Evolutionary conservation across 2,888 invertebrate species (phyloP), one percentile per base, ranked within the genome.

Genomic region (Chrysodeixis includens): DNA sequence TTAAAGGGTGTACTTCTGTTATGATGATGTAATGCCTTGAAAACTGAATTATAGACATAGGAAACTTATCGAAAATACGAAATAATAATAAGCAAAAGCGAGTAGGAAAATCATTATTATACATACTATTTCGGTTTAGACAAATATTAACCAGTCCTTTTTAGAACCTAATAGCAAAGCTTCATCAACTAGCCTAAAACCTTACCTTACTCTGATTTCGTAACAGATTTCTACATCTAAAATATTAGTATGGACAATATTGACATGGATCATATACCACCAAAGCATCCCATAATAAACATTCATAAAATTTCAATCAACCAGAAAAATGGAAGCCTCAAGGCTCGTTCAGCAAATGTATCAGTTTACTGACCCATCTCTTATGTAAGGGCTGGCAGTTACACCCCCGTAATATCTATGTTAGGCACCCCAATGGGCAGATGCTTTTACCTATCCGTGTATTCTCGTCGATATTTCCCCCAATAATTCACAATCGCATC

Each of bases 401-500:
- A 69, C 76, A 66, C 78, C 71, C 73, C 64, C 62, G 71, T 75
- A 73, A 76, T 81, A 81, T 75, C 75, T 73, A 70, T 71, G 80
- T 75, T 81, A 77, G 77, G 68, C 77, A 72, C 71, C 67, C 73
- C 75, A 83, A 84, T 82, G 83, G 85, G 72, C 83, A 83, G 85
- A 85, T 80, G 85, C 86, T 85, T 83, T 87, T 82, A 83, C 86
- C 86, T 83, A 82, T 80, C 78, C 76, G 54, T 73, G 77, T 77
- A 71, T 75, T 67, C 77, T 72, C 78, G 70, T 82, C 88, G 86
- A 89, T 89, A 84, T 81, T 80, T 80, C 81, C 69, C 54, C 82
- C 84, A 83, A 90, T 91, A 90, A 90, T 84, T 91, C 91, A 90
- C 87, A 89, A 89, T 90, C 86, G 87, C 81, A 76, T 90, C 90